These are phyloP conservation scores for Bergia sp. DNA, from an alignment of 92 coral and sea anemone species.

Conservation along the genomic window DNA sequence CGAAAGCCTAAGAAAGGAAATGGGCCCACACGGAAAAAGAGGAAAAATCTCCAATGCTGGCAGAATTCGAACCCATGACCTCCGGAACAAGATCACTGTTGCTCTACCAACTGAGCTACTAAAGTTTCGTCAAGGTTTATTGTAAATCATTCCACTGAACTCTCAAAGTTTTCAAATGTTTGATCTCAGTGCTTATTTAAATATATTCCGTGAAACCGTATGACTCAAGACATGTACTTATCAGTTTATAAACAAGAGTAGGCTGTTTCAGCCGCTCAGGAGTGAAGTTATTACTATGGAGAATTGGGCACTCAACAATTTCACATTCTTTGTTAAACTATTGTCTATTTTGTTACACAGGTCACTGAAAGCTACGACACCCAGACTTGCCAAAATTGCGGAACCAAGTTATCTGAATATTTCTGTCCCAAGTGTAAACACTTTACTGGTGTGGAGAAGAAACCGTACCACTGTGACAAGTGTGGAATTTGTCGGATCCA, in stretches of 20 bases:
- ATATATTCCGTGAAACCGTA: too few species aligned
- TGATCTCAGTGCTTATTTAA: too few species aligned
- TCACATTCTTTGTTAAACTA: neutral
- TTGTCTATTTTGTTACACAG: neutral
- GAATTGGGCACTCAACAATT: neutral
- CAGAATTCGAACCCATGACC: too few species aligned
- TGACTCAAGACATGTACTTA: too few species aligned
- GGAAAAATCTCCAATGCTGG: neutral
- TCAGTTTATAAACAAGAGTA: too few species aligned
- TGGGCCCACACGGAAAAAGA: neutral
- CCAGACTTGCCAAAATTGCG: constrained; percentile 60
- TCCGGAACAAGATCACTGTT: too few species aligned
- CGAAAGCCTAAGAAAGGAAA: too few species aligned
- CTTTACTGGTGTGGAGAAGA: constrained; percentile 68
- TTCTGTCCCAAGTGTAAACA: constrained; percentile 82
- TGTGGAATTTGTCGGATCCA: constrained; percentile 86
- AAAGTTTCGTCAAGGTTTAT: too few species aligned
- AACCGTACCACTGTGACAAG: constrained; percentile 74
- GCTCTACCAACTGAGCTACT: too few species aligned
- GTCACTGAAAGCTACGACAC: constrained; percentile 58
- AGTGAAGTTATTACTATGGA: too few species aligned
- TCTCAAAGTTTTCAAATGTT: neutral
- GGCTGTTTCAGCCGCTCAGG: neutral
- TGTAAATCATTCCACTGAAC: neutral
- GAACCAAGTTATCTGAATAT: constrained; percentile 65